phyloP scores from a whole-genome alignment of 2,888 invertebrate species.

The Tetramorium bicarinatum region DNA sequence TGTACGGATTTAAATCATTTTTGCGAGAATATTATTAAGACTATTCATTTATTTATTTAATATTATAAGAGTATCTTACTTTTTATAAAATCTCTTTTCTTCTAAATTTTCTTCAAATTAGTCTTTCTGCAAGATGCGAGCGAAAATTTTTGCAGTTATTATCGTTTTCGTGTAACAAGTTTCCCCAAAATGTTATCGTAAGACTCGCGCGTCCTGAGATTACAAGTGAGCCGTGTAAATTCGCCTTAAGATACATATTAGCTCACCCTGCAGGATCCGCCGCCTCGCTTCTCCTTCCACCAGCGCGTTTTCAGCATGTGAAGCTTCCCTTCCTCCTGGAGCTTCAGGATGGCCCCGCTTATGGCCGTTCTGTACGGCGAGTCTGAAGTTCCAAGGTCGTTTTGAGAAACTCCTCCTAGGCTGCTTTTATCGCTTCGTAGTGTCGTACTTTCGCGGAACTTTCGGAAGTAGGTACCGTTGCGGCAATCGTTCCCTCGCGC shows the following conservation, averaged over 20 bases:
- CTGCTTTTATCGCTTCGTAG: conserved; percentile 62
- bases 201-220: background rate
- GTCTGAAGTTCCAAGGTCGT: conserved; percentile 88
- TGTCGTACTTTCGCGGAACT: conserved; percentile 59
- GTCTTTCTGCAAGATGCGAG: background rate
- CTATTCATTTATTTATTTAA: background rate
- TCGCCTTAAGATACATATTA: conserved; percentile 30
- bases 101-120: background rate
- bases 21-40: background rate
- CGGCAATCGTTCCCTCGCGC: conserved; percentile 56
- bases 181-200: background rate
- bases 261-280: conserved; percentile 94
- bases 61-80: background rate
- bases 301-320: conserved; percentile 97
- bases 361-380: conserved; percentile 98
- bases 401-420: conserved; percentile 49
- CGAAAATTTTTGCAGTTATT: background rate
- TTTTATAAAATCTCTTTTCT: background rate
- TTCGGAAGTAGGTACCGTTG: conserved; percentile 57
- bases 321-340: conserved; percentile 98
- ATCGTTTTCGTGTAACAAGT: background rate
- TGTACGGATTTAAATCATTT: background rate
- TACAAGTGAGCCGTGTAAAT: conserved; percentile 1
- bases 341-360: conserved; percentile 96
- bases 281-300: conserved; percentile 98